Evolutionary conservation across 2,113 vertebrate genomes (phyloP).

Genomic region (Rhadina sibilatrix): DNA sequence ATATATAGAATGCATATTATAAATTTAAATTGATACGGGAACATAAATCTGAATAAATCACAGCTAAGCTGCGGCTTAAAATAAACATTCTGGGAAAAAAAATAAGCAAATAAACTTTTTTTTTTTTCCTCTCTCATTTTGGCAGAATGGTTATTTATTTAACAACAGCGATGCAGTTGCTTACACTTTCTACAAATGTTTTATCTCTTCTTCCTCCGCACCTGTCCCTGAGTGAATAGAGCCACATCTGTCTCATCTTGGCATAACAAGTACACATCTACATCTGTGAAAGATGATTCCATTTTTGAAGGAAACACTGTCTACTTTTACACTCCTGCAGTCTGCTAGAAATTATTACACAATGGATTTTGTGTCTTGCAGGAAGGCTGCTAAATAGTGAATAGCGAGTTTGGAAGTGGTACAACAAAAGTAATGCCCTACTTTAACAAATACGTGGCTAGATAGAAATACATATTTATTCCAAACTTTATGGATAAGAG

Average conservation of each 20-base stretch:
- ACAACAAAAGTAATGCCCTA: slow-evolving; percentile 59
- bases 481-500: not conserved
- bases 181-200: slow-evolving; percentile 85
- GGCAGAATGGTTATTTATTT: slow-evolving; percentile 83
- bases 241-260: slow-evolving; percentile 87
- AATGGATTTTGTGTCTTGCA: slow-evolving; percentile 77
- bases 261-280: slow-evolving; percentile 81
- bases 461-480: slow-evolving; percentile 1
- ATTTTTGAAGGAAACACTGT: slow-evolving; percentile 79
- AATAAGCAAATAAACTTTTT: slow-evolving; percentile 65
- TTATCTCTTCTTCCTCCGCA: slow-evolving; percentile 85
- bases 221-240: slow-evolving; percentile 85
- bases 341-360: slow-evolving; percentile 71
- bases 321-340: slow-evolving; percentile 75
- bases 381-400: slow-evolving; percentile 72
- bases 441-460: not conserved
- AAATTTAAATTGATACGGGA: slow-evolving; percentile 37
- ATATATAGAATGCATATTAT: slow-evolving; percentile 27
- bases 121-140: not conserved
- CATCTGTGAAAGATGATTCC: slow-evolving; percentile 83
- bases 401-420: slow-evolving; percentile 59
- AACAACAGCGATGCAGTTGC: slow-evolving; percentile 80
- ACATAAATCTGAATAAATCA: slow-evolving; percentile 62
- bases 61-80: slow-evolving; percentile 72
- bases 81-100: slow-evolving; percentile 70